Evolutionary conservation across 2,888 invertebrate genomes (phyloP).

Genomic region (Anoplius nigerrimus): DNA sequence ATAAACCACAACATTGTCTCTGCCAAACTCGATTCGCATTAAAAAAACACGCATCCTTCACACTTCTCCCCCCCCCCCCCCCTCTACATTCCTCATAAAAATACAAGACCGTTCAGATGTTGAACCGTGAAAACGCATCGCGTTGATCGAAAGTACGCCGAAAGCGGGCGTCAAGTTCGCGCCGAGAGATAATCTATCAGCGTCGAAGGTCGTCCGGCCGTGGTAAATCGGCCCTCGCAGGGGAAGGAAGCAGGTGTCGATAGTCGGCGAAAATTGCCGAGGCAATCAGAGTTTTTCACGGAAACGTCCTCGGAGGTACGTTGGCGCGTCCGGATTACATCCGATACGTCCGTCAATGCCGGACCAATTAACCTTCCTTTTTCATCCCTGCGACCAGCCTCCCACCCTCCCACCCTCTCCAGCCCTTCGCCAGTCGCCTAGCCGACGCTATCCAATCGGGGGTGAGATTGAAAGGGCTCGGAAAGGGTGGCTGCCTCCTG

Average conservation of each 20-base stretch:
- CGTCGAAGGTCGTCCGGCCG: not conserved
- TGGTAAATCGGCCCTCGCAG: not conserved
- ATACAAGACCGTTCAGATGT: too few relatives aligned
- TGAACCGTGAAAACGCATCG: too few relatives aligned
- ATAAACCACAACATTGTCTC: too few relatives aligned
- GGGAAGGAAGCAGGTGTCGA: slow-evolving; percentile 15
- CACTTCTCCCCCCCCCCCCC: too few relatives aligned
- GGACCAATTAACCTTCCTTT: slow-evolving; percentile 65
- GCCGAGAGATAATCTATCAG: not conserved
- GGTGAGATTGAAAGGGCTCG: slow-evolving; percentile 53
- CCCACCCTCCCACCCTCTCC: slow-evolving; percentile 29
- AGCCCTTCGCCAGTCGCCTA: too few relatives aligned
- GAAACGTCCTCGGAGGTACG: not conserved
- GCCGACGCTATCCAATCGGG: slow-evolving; percentile 16
- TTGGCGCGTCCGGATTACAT: slow-evolving; percentile 53
- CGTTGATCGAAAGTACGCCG: too few relatives aligned
- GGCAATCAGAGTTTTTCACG: slow-evolving; percentile 42
- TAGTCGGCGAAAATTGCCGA: slow-evolving; percentile 34
- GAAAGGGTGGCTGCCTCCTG: slow-evolving; percentile 53
- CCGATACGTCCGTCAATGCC: slow-evolving; percentile 60
- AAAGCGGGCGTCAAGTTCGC: too few relatives aligned
- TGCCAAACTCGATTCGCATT: too few relatives aligned
- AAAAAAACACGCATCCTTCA: too few relatives aligned
- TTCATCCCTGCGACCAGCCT: slow-evolving; percentile 14
- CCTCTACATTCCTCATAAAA: too few relatives aligned